Base-by-base conservation (phyloP, 2,113 vertebrate genomes). In the Galemys pyrenaicus region DNA sequence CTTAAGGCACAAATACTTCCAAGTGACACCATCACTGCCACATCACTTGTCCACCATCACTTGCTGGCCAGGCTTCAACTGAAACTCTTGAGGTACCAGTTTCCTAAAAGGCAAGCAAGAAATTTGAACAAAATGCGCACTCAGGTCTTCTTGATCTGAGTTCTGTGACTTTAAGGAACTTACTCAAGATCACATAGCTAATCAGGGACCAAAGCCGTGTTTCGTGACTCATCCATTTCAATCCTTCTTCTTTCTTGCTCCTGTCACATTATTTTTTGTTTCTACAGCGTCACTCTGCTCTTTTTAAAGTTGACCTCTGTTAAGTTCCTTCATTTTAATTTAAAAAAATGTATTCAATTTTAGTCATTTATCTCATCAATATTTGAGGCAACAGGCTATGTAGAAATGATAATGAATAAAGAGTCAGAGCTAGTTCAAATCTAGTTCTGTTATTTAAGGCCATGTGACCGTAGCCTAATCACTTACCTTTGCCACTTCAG, bases 311-410 rank as follows among this genome's bases (percentile, higher is more conserved):
- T 75, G 6, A 75, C 35, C 70, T 89, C 75, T 77, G 28, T 75
- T 80, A 68, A 58, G 46, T 32, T 86, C 15, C 41, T 82, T 85
- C 92, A 77, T 60, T 6, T 49, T 78, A 71, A 32, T 51, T 30
- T 51, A 39, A 35, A 28, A 71, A 68, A 60, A 81, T 64, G 22
- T n/a, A 78, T 95, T 94, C 58, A 30, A 85, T 91, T 80, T 89
- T 37, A 85, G 78, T 44, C 22, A 75, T 85, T 90, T 73, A 87
- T 60, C 26, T 89, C 26, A 94, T 64, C 78, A 65, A 39, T 65
- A 94, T 81, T 65, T 89, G 65, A 89, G 35, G 51, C 67, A 86
- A 54, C 8, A 46, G 16, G 20, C 41, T 28, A 0, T 46, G 24
- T 37, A 49, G 26, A 68, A 75, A 80, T 46, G 84, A 65, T 30